Conservation (phyloP, 2,797 vertebrate genomes). For the Poecilia wingei region DNA sequence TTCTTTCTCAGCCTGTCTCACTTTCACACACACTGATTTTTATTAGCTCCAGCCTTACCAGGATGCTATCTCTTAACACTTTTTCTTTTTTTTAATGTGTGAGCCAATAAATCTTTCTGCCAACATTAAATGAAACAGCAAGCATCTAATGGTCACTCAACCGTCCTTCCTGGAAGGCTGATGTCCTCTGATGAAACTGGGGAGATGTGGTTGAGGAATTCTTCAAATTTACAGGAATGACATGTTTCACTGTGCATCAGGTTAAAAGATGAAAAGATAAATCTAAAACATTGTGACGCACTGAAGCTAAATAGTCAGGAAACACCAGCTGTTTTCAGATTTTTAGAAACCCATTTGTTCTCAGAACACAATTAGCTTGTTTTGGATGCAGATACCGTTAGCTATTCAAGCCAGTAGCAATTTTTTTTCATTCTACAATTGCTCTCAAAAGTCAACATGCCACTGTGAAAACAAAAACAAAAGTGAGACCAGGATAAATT, state of each 20-base stretch:
- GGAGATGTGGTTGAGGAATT: conserved; percentile 34
- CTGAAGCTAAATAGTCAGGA: not conserved
- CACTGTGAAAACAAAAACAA: no score
- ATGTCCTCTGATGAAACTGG: conserved; percentile 53
- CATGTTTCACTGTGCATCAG: conserved; percentile 22
- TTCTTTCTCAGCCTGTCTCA: conserved; percentile 44
- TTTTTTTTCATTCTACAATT: not conserved
- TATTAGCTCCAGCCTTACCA: conserved; percentile 59
- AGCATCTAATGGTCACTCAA: conserved; percentile 59
- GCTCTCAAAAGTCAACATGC: not conserved
- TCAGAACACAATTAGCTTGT: not conserved
- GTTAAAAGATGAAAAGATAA: conserved; percentile 23
- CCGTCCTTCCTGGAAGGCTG: conserved; percentile 38
- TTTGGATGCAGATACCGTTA: not conserved
- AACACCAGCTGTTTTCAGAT: not conserved
- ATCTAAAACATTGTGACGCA: not conserved
- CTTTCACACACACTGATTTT: conserved; percentile 61
- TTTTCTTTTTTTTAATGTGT: conserved; percentile 55
- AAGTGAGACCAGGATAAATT: no score
- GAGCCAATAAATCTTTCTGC: conserved; percentile 67
- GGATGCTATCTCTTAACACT: conserved; percentile 60
- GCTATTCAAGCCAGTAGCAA: not conserved
- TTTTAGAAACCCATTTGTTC: not conserved
- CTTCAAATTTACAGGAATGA: conserved; percentile 19
- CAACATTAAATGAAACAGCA: conserved; percentile 71